phyloP scores from a whole-genome alignment of 2,797 vertebrate genomes.

The Crocidura indochinensis region DNA sequence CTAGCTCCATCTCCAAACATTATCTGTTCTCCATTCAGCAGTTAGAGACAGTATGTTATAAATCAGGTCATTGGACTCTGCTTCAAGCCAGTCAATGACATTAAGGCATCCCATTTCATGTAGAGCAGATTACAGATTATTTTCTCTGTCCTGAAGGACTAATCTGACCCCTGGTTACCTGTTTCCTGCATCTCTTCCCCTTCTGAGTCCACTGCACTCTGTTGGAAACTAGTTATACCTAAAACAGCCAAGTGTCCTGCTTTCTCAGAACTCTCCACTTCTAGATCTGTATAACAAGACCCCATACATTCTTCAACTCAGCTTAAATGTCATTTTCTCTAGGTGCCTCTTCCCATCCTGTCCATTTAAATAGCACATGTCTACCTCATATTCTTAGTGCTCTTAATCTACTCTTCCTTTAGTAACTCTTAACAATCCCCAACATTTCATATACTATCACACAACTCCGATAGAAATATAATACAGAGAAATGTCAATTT shows the following conservation, averaged over 20 bases:
- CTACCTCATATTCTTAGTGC: not conserved
- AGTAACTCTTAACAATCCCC: not conserved
- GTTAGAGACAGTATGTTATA: not conserved
- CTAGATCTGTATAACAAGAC: not conserved
- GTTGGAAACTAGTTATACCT: not conserved
- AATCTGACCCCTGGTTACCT: not conserved
- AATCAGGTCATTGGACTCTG: not conserved
- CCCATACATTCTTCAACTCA: not conserved
- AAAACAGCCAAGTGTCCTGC: not conserved
- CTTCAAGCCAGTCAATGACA: not conserved
- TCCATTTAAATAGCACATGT: not conserved
- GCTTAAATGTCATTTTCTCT: not conserved
- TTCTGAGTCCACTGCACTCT: fast-evolving
- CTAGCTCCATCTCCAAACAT: not conserved
- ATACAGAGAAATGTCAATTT: not conserved
- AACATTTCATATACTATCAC: not conserved
- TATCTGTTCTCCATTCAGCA: not conserved
- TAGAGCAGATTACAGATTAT: not conserved
- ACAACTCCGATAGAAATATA: not conserved
- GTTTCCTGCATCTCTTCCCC: not conserved
- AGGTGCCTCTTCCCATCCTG: not conserved
- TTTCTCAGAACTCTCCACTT: not conserved
- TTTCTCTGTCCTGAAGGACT: not conserved
- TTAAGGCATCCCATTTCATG: not conserved
- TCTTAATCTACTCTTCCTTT: not conserved